These are phyloP conservation scores for Sphaerophoria taeniata DNA, from an alignment of 2,888 invertebrate genomes.

Conservation along the genomic window DNA sequence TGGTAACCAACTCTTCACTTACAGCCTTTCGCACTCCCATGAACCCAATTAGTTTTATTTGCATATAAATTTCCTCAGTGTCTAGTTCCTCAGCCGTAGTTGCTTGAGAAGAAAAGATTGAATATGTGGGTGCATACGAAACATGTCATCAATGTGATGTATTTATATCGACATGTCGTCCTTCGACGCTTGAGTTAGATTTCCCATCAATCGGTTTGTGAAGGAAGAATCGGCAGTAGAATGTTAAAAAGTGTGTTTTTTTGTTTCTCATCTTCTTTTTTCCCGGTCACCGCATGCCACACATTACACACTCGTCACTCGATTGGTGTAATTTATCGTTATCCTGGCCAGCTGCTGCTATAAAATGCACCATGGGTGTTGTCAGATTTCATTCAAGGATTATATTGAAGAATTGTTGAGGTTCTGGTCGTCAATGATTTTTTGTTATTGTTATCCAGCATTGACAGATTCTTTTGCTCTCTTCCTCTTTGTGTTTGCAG, in stretches of 20 bases:
- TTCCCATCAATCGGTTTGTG: conserved; percentile 56
- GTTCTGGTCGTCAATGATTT: no score
- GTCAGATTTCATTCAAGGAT: neutral
- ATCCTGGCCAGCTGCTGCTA: neutral
- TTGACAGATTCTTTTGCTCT: neutral
- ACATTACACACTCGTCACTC: neutral
- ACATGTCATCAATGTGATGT: conserved; percentile 15
- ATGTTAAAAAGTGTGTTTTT: neutral
- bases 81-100: conserved; percentile 29
- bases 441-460: neutral
- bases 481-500: neutral
- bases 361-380: no score
- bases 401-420: neutral
- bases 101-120: neutral
- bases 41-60: conserved; percentile 69
- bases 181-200: conserved; percentile 55
- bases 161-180: conserved; percentile 33
- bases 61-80: conserved; percentile 61
- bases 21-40: conserved; percentile 21
- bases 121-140: neutral
- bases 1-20: neutral
- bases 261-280: neutral
- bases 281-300: neutral
- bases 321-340: neutral
- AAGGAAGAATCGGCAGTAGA: conserved; percentile 41